Conservation (phyloP, 30 jellyfish, hydroid and myxozoan species). For the Hydra vulgaris region DNA sequence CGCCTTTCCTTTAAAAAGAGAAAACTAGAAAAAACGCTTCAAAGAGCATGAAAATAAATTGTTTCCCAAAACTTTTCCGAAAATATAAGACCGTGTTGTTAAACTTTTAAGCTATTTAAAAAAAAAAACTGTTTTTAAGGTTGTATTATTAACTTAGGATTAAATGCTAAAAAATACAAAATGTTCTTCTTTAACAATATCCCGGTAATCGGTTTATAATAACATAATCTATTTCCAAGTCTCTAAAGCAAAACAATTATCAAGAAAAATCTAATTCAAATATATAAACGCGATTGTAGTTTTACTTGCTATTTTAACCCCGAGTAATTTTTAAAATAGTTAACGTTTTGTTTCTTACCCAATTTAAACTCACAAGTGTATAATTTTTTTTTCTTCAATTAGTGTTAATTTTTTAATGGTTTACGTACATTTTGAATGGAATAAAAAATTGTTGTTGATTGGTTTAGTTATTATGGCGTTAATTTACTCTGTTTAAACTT, state of each 20-base stretch:
- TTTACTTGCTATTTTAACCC: not conserved
- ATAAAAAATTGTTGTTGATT: too few relatives aligned
- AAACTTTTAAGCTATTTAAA: not conserved
- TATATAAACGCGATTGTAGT: not conserved
- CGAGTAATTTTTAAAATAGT: not conserved
- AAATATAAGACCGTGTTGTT: not conserved
- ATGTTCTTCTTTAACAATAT: not conserved
- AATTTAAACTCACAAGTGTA: not conserved
- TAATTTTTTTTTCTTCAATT: not conserved
- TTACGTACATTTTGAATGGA: not conserved
- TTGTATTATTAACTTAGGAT: not conserved
- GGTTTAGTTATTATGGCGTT: not conserved
- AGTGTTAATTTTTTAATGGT: not conserved
- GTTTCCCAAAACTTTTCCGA: not conserved
- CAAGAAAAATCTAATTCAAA: not conserved
- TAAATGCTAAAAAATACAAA: not conserved
- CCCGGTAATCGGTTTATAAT: not conserved
- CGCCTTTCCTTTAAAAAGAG: not conserved
- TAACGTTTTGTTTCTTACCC: not conserved
- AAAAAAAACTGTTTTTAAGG: not conserved
- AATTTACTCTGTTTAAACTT: not conserved
- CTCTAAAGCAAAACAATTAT: not conserved
- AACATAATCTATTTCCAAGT: not conserved
- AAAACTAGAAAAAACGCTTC: not conserved
- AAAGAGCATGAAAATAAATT: not conserved